Conservation (phyloP, 1,140 invertebrate genomes). For the Carcinoscorpius rotundicauda region DNA sequence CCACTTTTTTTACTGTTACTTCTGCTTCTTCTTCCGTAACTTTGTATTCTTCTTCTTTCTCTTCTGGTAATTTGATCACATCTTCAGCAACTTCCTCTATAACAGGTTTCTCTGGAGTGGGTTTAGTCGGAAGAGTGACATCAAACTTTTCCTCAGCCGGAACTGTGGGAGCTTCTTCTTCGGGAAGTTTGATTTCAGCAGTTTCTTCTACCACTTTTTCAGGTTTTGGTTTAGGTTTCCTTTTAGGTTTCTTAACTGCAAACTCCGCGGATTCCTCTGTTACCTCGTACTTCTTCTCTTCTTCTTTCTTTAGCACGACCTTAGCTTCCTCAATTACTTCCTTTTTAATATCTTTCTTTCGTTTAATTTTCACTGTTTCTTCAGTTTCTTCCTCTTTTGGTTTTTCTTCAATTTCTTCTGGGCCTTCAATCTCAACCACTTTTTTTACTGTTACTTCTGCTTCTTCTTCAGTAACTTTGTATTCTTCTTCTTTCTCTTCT, state of each 20-base stretch:
- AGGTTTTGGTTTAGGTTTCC: conserved; percentile 4
- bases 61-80: conserved; percentile 23
- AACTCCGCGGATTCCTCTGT: conserved; percentile 34
- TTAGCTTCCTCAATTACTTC: conserved; percentile 16
- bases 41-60: conserved; percentile 24
- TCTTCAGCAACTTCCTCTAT: conserved; percentile 12
- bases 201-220: conserved; percentile 8
- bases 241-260: conserved; percentile 33
- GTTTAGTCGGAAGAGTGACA: background rate
- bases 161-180: conserved; percentile 1
- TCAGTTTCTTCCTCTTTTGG: conserved; percentile 13
- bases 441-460: conserved; percentile 37
- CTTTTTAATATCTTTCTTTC: conserved; percentile 9
- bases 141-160: conserved; percentile 9
- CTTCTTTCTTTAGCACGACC: conserved; percentile 25
- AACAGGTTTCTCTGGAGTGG: background rate
- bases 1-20: conserved; percentile 35
- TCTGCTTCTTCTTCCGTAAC: conserved; percentile 32
- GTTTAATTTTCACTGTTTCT: conserved; percentile 13
- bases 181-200: conserved; percentile 4
- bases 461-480: conserved; percentile 29
- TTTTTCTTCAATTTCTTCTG: conserved; percentile 30
- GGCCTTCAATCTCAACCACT: conserved; percentile 9
- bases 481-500: conserved; percentile 26
- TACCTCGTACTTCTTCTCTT: conserved; percentile 26